These are phyloP conservation scores for Trichogramma dendrolimi DNA, from an alignment of 2,888 invertebrate species.

Conservation along the genomic window DNA sequence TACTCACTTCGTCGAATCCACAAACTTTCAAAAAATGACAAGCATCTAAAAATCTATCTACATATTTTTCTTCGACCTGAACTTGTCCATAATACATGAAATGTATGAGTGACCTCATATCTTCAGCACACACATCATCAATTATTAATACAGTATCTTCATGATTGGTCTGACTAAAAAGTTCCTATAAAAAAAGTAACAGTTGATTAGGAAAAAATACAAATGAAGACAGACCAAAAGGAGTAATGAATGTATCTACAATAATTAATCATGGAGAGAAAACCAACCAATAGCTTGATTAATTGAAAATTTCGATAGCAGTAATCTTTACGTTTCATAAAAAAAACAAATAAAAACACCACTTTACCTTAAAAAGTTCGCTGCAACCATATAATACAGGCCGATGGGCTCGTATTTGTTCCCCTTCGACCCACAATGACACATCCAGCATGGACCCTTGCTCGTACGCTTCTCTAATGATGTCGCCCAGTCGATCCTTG, in stretches of 20 bases:
- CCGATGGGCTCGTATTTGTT: constrained; percentile 52
- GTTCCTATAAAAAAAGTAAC: constrained; percentile 41
- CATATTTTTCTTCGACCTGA: constrained; percentile 46
- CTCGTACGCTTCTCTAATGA: constrained; percentile 21
- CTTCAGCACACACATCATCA: constrained; percentile 48
- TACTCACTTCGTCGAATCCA: constrained; percentile 48
- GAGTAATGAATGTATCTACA: not conserved
- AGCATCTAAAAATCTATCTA: constrained; percentile 46
- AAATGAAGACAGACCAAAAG: not conserved
- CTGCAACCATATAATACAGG: constrained; percentile 55
- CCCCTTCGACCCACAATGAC: constrained; percentile 51
- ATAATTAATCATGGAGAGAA: not conserved
- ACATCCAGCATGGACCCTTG: constrained; percentile 54
- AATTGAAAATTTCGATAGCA: too few relatives aligned
- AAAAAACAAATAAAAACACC: constrained; percentile 2
- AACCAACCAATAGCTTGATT: not conserved
- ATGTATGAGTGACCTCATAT: constrained; percentile 48
- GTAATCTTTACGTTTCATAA: too few relatives aligned
- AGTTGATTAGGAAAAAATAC: constrained; percentile 10
- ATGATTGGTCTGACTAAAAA: constrained; percentile 46
- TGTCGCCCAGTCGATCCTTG: too few relatives aligned
- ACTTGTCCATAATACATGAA: constrained; percentile 51
- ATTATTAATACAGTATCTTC: constrained; percentile 49
- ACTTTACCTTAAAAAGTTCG: constrained; percentile 51
- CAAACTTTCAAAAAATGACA: constrained; percentile 49